phyloP scores from a whole-genome alignment of 2,888 invertebrate genomes.

The Drosophila melanosoma region DNA sequence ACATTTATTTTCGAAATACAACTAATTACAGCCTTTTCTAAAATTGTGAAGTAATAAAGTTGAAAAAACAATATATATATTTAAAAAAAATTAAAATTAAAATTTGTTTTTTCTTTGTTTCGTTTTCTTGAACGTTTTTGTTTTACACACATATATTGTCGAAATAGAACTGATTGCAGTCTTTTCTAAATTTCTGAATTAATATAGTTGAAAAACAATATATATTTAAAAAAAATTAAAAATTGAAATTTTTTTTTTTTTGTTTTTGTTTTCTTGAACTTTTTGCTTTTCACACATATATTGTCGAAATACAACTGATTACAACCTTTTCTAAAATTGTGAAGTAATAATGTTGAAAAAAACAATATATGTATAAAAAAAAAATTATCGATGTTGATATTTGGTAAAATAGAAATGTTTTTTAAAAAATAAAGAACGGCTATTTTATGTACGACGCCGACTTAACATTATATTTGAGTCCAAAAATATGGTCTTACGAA shows the following conservation, averaged over 20 bases:
- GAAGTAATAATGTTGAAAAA: not conserved
- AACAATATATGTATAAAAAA: not conserved
- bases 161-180: too few relatives aligned
- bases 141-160: too few relatives aligned
- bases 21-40: too few relatives aligned
- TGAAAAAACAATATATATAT: too few relatives aligned
- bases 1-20: too few relatives aligned
- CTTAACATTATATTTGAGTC: not conserved
- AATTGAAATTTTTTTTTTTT: not conserved
- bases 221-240: too few relatives aligned
- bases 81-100: too few relatives aligned
- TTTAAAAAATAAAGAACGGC: not conserved
- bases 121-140: too few relatives aligned
- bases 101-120: too few relatives aligned
- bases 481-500: not conserved
- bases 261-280: not conserved
- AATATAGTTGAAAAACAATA: too few relatives aligned
- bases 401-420: not conserved
- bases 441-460: not conserved
- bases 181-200: too few relatives aligned
- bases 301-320: slow-evolving; percentile 20
- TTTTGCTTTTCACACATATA: slow-evolving; percentile 1
- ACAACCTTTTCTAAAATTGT: slow-evolving; percentile 17
- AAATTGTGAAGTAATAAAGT: too few relatives aligned
- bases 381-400: not conserved